These are phyloP conservation scores for Meganola albula DNA, from an alignment of 2,888 invertebrate genomes.

Conservation along the genomic window DNA sequence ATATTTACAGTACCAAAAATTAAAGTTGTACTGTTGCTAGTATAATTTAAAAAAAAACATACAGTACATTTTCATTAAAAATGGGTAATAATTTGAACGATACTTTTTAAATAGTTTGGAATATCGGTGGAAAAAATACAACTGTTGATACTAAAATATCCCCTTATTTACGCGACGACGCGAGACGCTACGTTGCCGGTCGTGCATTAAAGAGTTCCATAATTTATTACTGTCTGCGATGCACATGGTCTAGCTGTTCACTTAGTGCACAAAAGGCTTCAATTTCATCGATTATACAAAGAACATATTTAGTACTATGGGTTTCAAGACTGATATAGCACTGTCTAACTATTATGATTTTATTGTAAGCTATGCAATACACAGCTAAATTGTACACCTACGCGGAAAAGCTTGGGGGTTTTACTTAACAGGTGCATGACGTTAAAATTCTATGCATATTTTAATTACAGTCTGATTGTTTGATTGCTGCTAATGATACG, in stretches of 20 bases:
- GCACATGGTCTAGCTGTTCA: slow-evolving; percentile 32
- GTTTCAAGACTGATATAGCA: no score
- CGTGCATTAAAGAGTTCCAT: slow-evolving; percentile 36
- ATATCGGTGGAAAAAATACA: slow-evolving; percentile 42
- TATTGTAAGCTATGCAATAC: slow-evolving; percentile 17
- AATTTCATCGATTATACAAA: slow-evolving; percentile 31
- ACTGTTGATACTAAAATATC: slow-evolving; percentile 34
- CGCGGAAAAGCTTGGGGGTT: slow-evolving; percentile 36
- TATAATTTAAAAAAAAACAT: no score
- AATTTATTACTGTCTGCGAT: slow-evolving; percentile 45
- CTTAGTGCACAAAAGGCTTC: slow-evolving; percentile 34
- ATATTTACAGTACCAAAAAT: no score
- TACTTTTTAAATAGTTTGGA: slow-evolving; percentile 11
- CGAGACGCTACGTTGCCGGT: no score
- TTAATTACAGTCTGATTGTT: slow-evolving; percentile 21
- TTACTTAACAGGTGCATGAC: slow-evolving; percentile 16
- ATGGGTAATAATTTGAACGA: no score
- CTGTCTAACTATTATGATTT: not conserved
- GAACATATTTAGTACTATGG: slow-evolving; percentile 18
- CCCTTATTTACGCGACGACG: no score
- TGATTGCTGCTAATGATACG: slow-evolving; percentile 30
- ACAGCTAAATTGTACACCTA: slow-evolving; percentile 25
- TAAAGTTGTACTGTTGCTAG: no score
- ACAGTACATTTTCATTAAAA: no score
- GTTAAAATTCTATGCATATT: slow-evolving; percentile 26